Evolutionary conservation across 2,113 vertebrate genomes (phyloP), one percentile per base, ranked within the genome.

Genomic region (Actenoides hombroni): DNA sequence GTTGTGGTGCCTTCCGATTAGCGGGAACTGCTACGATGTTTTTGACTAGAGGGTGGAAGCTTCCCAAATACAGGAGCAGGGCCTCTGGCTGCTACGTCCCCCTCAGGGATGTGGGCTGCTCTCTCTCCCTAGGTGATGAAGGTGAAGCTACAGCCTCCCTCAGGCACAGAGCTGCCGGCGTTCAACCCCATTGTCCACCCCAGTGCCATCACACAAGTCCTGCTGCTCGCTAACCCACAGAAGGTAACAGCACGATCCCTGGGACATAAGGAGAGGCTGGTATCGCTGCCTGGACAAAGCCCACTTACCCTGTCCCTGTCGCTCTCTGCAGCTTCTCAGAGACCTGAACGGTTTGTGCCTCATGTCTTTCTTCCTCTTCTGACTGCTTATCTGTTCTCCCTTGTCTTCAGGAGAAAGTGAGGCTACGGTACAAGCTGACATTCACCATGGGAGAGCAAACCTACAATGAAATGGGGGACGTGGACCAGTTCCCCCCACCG

Each of bases 131-230:
- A 99, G 99, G 98, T 98, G 87, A 99, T 99, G 99, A 99, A 99
- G 77, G 99, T 99, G 89, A 99, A 99, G 96, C 97, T 99, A 51
- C 99, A 99, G 98, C 99, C 99, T 18, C 99, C 99, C 14, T 99
- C 99, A 0, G 98, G 98, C 87, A 99, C 98, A 0, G 99, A 99
- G 92, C 98, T 99, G 81, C 99, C 99, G 0, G 98, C 99, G 0
- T 99, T 99, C 94, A 99, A 99, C 94, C 99, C 99, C 85, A 98
- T 99, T 12, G 95, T 99, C 88, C 99, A 99, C 95, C 99, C 99
- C 31, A 98, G 98, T 15, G 99, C 99, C 54, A 98, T 99, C 97
- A 99, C 99, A 82, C 99, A 99, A 97, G 98, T 99, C 92, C 97
- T 99, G 95, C 98, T 99, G 77, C 98, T 99, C 7, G 99, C 99